A percentile compares a stretch with the other conserved stretches of the same genome.
These are phyloP conservation scores for Thereva unica DNA, from an alignment of 2,888 invertebrate genomes.

Conservation along the genomic window DNA sequence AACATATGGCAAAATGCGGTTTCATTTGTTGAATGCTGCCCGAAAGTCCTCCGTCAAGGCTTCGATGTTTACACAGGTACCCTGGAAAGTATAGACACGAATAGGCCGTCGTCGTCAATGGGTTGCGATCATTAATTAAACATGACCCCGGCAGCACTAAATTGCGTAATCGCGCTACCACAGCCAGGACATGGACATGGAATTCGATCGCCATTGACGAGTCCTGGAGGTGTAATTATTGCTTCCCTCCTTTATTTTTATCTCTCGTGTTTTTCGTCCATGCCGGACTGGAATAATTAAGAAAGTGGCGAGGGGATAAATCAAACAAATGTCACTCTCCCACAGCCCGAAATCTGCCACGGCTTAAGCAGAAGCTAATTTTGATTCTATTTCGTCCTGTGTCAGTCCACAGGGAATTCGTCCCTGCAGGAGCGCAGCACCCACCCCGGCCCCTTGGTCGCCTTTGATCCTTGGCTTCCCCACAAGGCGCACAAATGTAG, in stretches of 20 bases:
- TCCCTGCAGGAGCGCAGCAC: not conserved
- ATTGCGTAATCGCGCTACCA: constrained; percentile 23
- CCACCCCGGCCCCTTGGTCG: not conserved
- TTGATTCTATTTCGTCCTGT: not conserved
- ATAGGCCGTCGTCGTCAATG: constrained; percentile 8
- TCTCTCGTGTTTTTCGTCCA: constrained; percentile 13
- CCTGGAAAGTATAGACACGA: not conserved
- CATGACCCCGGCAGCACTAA: constrained; percentile 18
- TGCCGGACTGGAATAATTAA: constrained; percentile 4
- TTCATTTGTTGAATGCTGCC: no score
- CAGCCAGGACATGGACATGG: not conserved
- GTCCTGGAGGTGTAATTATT: constrained; percentile 27
- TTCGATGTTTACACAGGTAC: constrained; percentile 11
- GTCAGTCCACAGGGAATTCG: not conserved
- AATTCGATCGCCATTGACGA: constrained; percentile 5
- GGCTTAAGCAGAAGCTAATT: constrained; percentile 1
- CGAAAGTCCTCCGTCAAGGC: not conserved
- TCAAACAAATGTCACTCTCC: constrained; percentile 36
- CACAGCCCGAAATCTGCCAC: constrained; percentile 3
- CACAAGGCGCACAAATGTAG: not conserved
- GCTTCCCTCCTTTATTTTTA: not conserved
- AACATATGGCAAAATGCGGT: no score
- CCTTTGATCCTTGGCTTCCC: no score
- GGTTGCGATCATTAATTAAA: constrained; percentile 22
- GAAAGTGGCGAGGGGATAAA: constrained; percentile 11